Evolutionary conservation across 1,140 invertebrate species (phyloP).

Genomic region (Melitaea cinxia): DNA sequence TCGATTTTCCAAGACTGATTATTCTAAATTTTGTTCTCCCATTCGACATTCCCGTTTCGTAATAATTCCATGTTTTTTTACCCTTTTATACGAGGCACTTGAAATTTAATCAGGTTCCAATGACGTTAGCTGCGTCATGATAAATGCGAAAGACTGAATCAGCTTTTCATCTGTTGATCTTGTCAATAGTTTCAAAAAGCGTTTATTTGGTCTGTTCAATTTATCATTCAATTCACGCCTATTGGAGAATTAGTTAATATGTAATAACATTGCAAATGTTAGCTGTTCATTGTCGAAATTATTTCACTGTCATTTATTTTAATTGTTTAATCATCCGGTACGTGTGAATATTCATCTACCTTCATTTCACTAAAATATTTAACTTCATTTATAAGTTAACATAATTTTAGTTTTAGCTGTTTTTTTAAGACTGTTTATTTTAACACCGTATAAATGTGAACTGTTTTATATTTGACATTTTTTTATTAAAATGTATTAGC

Average conservation of each 20-base stretch:
- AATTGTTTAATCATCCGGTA: neutral
- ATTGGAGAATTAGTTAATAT: too few species aligned
- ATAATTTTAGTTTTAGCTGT: conserved; percentile 64
- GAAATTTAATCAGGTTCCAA: conserved; percentile 22
- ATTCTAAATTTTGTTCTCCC: conserved; percentile 67
- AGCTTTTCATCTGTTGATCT: conserved; percentile 69
- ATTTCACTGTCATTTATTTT: neutral
- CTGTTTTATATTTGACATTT: neutral
- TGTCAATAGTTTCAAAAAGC: conserved; percentile 69
- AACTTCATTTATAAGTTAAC: conserved; percentile 69
- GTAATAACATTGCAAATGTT: neutral
- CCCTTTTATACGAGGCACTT: conserved; percentile 2
- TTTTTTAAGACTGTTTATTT: conserved; percentile 32
- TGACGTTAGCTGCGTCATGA: conserved; percentile 45
- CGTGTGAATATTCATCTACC: conserved; percentile 29
- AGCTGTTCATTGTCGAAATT: neutral
- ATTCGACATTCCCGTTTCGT: conserved; percentile 57
- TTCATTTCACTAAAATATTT: conserved; percentile 61
- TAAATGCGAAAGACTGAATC: conserved; percentile 52
- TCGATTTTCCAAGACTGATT: conserved; percentile 76
- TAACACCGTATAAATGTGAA: neutral
- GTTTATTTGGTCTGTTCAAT: conserved; percentile 45
- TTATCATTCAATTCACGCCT: conserved; percentile 35
- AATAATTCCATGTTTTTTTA: conserved; percentile 41
- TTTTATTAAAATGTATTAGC: neutral